Evolutionary conservation across 2,888 invertebrate genomes (phyloP).

Genomic region (Chalcis sispes): DNA sequence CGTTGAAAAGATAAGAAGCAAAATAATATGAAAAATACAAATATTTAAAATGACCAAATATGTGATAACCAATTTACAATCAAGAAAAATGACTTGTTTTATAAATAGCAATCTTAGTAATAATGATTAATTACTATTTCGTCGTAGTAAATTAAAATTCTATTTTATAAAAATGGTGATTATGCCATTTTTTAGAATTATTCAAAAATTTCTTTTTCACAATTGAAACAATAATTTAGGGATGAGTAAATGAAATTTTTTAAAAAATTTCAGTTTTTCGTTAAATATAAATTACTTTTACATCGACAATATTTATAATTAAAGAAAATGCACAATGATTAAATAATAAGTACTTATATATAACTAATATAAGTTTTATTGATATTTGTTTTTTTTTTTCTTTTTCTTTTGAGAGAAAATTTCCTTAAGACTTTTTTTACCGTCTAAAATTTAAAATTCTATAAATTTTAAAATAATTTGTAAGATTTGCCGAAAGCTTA

Average conservation of each 20-base stretch:
- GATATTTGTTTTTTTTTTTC: not conserved
- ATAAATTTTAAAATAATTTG: not conserved
- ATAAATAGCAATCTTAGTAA: not conserved
- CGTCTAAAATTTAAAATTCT: constrained; percentile 3
- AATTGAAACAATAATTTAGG: too few relatives aligned
- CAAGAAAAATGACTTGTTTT: not conserved
- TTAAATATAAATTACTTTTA: too few relatives aligned
- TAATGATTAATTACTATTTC: not conserved
- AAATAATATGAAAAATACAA: constrained; percentile 17
- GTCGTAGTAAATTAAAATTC: too few relatives aligned
- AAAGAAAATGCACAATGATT: constrained; percentile 19
- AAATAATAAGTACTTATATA: constrained; percentile 6
- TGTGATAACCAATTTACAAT: not conserved
- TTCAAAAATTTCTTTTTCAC: too few relatives aligned
- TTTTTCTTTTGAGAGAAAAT: too few relatives aligned
- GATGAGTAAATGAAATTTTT: too few relatives aligned
- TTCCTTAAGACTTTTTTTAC: too few relatives aligned
- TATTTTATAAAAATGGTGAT: too few relatives aligned
- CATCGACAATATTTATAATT: too few relatives aligned
- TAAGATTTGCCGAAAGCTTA: constrained; percentile 30
- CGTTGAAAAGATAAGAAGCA: constrained; percentile 30
- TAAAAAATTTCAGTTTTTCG: too few relatives aligned
- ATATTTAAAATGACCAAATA: not conserved
- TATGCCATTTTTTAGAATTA: too few relatives aligned
- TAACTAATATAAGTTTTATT: not conserved